phyloP scores from a whole-genome alignment of 1,140 invertebrate species.

The Drosophila pallidifrons region DNA sequence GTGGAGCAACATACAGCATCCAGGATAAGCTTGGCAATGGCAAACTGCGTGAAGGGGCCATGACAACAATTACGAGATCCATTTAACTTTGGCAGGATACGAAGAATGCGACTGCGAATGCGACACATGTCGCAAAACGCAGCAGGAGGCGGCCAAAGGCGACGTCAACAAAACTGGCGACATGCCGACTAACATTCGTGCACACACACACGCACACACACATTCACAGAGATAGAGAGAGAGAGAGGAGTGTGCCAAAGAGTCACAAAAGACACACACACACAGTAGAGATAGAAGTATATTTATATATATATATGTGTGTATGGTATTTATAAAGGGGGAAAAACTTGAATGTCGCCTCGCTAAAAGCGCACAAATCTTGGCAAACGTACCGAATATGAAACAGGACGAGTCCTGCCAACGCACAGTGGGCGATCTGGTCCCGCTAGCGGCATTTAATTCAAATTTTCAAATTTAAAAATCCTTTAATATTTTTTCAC shows the following conservation, averaged over 20 bases:
- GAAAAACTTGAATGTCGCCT: conserved; percentile 58
- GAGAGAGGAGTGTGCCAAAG: conserved; percentile 54
- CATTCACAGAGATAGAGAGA: no score
- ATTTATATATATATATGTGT: conserved; percentile 6
- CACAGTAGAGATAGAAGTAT: not conserved
- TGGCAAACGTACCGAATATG: conserved; percentile 64
- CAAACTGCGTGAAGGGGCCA: conserved; percentile 41
- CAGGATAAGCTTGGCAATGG: conserved; percentile 13
- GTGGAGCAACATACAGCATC: conserved; percentile 8
- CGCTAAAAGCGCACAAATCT: conserved; percentile 79
- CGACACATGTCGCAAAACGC: conserved; percentile 81
- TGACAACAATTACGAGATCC: conserved; percentile 81
- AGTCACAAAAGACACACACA: conserved; percentile 55
- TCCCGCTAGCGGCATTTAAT: no score
- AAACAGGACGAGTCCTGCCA: conserved; percentile 48
- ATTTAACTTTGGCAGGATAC: conserved; percentile 82
- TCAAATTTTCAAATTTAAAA: no score
- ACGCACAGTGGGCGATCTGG: no score
- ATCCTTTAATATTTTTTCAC: no score
- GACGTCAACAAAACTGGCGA: conserved; percentile 70
- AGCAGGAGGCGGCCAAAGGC: conserved; percentile 50
- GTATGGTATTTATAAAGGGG: conserved; percentile 22
- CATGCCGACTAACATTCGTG: conserved; percentile 62
- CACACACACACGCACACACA: conserved; percentile 22
- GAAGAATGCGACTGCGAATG: conserved; percentile 72